These are phyloP conservation scores for Hippocampus kuda DNA, from an alignment of 2,797 vertebrate genomes.

Conservation along the genomic window DNA sequence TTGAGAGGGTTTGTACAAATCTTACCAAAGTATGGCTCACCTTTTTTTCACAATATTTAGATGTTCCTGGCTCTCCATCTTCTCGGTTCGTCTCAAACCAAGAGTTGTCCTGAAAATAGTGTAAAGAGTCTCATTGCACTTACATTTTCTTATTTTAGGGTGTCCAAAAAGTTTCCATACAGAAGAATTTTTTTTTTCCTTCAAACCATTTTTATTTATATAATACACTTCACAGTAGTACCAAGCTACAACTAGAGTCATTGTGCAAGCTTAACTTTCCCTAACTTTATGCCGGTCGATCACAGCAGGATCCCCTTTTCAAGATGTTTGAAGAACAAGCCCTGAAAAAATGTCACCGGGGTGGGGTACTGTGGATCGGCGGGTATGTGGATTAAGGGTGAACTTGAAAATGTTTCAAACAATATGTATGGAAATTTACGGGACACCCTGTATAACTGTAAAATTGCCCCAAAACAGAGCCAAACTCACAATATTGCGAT, in stretches of 20 bases:
- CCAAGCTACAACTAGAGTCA: too few relatives aligned
- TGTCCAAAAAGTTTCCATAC: neutral
- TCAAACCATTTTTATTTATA: neutral
- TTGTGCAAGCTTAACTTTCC: too few relatives aligned
- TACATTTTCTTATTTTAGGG: neutral
- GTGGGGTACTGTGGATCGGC: too few relatives aligned
- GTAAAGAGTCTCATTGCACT: neutral
- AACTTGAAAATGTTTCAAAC: too few relatives aligned
- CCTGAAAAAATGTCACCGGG: too few relatives aligned
- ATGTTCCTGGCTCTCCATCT: conserved; percentile 62
- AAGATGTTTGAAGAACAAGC: too few relatives aligned
- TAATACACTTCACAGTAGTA: neutral
- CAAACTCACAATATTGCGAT: conserved; percentile 64
- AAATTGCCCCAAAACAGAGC: neutral
- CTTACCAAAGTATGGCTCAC: conserved; percentile 35
- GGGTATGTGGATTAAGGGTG: too few relatives aligned
- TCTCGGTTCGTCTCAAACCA: conserved; percentile 37
- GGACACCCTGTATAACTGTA: neutral
- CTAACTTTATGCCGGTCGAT: too few relatives aligned
- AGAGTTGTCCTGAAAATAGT: conserved; percentile 56
- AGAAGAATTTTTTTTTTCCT: neutral
- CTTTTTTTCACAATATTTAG: conserved; percentile 61
- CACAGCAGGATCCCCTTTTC: too few relatives aligned
- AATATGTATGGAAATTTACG: too few relatives aligned
- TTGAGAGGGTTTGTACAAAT: neutral